These are phyloP conservation scores for Nyctibius grandis DNA, from an alignment of 2,797 vertebrate genomes.

Conservation along the genomic window DNA sequence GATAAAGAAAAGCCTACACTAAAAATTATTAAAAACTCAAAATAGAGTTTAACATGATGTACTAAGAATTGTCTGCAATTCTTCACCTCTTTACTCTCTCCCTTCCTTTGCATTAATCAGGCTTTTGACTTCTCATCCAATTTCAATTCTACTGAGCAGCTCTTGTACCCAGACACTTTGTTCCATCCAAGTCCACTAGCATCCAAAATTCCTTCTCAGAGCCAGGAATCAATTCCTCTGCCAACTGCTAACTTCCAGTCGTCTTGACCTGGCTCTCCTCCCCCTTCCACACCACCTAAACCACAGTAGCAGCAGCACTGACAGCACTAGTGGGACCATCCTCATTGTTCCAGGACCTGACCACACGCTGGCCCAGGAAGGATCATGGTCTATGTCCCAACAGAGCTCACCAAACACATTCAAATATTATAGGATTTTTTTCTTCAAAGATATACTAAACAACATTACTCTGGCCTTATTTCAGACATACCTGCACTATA, in stretches of 20 bases:
- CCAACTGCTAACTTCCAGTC: not conserved
- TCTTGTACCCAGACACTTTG: not conserved
- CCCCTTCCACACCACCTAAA: not conserved
- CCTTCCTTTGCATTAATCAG: not conserved
- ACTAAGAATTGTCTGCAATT: not conserved
- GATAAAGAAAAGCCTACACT: not conserved
- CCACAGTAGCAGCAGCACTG: not conserved
- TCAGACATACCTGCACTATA: not conserved
- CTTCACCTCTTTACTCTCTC: not conserved
- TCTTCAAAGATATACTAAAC: not conserved
- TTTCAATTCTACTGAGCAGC: not conserved
- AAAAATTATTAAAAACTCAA: not conserved
- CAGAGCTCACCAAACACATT: not conserved
- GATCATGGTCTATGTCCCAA: not conserved
- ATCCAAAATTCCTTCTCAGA: not conserved
- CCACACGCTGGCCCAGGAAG: not conserved
- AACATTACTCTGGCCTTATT: not conserved
- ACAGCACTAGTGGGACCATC: not conserved
- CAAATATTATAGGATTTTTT: not conserved
- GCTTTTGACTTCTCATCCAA: not conserved
- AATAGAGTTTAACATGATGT: not conserved
- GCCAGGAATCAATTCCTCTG: not conserved
- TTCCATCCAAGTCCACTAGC: not conserved
- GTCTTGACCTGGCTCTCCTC: not conserved
- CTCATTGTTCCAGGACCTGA: not conserved